Evolutionary conservation across 2,888 invertebrate species (phyloP), one percentile per base, ranked within the genome.

Genomic region (Caenorhabditis becei): DNA sequence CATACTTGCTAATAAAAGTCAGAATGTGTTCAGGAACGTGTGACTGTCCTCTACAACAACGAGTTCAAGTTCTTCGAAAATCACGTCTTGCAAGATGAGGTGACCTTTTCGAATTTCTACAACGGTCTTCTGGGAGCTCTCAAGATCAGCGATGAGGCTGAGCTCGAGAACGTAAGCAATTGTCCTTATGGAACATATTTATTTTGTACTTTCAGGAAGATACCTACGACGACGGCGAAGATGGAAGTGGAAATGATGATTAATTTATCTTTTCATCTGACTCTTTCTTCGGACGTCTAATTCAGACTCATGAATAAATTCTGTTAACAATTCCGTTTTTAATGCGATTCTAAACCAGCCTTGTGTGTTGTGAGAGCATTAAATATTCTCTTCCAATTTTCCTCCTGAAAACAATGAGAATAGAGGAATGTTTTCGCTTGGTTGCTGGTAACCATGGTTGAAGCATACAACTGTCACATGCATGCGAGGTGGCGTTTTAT

Each of bases 41-140:
- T 71, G 20, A 23, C 62, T 0, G 32, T 14, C 0, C 18, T 5
- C 5, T 54, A 37, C 24, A 16, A 16, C 1, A 63, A 24, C 18
- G 71, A 71, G 71, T 62, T 47, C 18, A 54, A 47, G n/a, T 71
- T 71, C 41, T 62, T 71, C 18, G 71, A 71, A 24, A 18, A 63
- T 5, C 71, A 71, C 35, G 71, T 71, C 11, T 54, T 71, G 10
- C 62, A 24, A 18, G 26, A 63, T 23, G 54, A 71, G 18, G 47
- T 71, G 8, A 18, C 10, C 0, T 71, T 71, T 16, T 8, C 54
- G 10, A 47, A 71, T 35, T 71, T 71, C 41, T 71, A 53, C 56
- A 71, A 71, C 24, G 71, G 54, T 32, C 62, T 71, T 10, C 47
- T 62, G 5, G 62, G 63, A 8, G 28, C 23, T 5, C 54, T 71